Conservation (phyloP, 2,113 vertebrate genomes). For the Meleagris gallopavo region DNA sequence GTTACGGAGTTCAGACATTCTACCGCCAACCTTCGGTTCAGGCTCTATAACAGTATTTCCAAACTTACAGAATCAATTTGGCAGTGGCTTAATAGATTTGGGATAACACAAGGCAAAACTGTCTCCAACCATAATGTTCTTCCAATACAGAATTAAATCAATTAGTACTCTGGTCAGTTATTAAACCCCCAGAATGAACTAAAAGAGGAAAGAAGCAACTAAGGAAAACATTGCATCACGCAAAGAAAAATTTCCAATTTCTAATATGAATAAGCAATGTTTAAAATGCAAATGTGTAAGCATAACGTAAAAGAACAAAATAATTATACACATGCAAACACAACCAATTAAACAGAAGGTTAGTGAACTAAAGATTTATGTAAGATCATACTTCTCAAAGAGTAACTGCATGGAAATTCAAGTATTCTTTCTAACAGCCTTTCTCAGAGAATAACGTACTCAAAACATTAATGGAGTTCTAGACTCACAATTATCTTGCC, state of each 20-base stretch:
- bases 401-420: neutral
- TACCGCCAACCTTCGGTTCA: neutral
- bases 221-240: neutral
- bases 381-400: neutral
- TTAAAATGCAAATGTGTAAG: neutral
- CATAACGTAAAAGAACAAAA: neutral
- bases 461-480: neutral
- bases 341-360: neutral
- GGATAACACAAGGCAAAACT: neutral
- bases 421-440: neutral
- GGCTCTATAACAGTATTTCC: neutral
- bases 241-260: neutral
- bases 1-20: neutral
- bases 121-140: neutral
- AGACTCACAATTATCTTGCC: neutral
- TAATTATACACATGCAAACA: neutral
- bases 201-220: neutral
- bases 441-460: neutral
- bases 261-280: neutral
- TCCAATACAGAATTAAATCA: neutral
- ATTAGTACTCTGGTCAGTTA: neutral
- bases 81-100: neutral
- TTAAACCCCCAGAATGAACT: neutral
- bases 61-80: neutral
- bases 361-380: neutral